Conservation (phyloP, 2,888 invertebrate genomes). For the Cremastinae sp. region DNA sequence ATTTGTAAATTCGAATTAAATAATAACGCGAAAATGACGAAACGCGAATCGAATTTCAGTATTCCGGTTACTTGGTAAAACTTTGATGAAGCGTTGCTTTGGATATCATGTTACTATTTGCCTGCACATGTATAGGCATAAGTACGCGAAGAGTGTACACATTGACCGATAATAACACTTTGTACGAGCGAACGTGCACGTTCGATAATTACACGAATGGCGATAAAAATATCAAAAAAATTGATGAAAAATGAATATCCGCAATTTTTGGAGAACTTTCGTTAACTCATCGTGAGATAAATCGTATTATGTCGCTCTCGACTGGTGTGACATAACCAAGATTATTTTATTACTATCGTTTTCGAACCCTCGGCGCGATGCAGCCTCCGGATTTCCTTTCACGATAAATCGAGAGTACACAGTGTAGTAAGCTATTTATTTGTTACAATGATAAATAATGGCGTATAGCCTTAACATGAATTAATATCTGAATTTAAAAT, state of each 20-base stretch:
- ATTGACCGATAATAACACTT: conserved; percentile 4
- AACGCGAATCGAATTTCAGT: conserved; percentile 29
- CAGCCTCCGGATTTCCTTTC: conserved; percentile 23
- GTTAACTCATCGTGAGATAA: conserved; percentile 32
- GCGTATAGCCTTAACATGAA: too few species aligned
- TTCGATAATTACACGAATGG: conserved; percentile 8
- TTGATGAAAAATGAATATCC: conserved; percentile 13
- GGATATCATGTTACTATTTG: conserved; percentile 52
- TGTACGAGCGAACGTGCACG: not conserved
- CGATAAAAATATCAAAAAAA: not conserved
- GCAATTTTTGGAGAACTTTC: conserved; percentile 2
- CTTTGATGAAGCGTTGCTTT: conserved; percentile 32
- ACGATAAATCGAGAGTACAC: conserved; percentile 19
- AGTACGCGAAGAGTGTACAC: not conserved
- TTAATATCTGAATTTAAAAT: conserved; percentile 1
- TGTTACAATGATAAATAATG: too few species aligned
- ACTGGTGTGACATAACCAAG: conserved; percentile 54
- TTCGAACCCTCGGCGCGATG: conserved; percentile 7
- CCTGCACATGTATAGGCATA: not conserved
- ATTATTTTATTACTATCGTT: conserved; percentile 28
- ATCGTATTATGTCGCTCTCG: conserved; percentile 32
- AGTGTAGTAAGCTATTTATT: not conserved
- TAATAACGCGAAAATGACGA: conserved; percentile 6
- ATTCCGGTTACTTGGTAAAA: conserved; percentile 33
- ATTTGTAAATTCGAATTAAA: not conserved